Percentiles rank a stretch among this genome's conserved stretches.
These are phyloP conservation scores for Clarias platycephalus DNA, from an alignment of 2,797 vertebrate genomes.

Conservation along the genomic window DNA sequence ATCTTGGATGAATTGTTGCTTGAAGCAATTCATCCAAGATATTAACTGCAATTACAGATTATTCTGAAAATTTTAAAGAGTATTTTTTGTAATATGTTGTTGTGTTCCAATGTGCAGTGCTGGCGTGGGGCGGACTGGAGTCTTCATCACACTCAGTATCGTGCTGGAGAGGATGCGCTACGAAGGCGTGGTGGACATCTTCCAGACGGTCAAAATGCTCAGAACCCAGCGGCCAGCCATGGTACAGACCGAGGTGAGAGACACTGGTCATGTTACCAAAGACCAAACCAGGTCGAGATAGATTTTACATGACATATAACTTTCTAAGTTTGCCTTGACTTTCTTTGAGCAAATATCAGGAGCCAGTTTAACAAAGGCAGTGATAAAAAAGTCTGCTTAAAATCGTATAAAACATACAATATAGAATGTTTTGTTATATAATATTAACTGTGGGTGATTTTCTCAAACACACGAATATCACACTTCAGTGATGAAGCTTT, in stretches of 20 bases:
- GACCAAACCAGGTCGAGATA: neutral
- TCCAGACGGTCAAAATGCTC: slow-evolving; percentile 85
- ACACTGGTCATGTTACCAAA: neutral
- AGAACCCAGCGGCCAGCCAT: slow-evolving; percentile 96
- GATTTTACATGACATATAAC: neutral
- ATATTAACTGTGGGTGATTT: neutral
- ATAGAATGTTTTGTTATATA: too few species aligned
- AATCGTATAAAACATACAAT: too few species aligned
- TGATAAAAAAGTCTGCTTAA: too few species aligned
- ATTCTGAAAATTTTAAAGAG: neutral
- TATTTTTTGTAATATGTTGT: too few species aligned
- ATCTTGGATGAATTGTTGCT: neutral
- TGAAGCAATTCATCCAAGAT: too few species aligned
- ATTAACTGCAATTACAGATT: neutral
- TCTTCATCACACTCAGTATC: slow-evolving; percentile 96
- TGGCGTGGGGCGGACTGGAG: slow-evolving; percentile 92
- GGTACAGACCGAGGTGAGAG: slow-evolving; percentile 95
- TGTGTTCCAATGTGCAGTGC: slow-evolving; percentile 72
- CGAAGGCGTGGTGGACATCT: slow-evolving; percentile 96
- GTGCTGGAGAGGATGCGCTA: slow-evolving; percentile 98
- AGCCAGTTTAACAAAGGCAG: neutral
- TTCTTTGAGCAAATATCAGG: neutral
- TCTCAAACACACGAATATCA: neutral
- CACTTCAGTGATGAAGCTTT: neutral
- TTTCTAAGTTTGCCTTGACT: neutral